Base-by-base conservation (phyloP, 2,113 vertebrate genomes). In the Tiliqua scincoides region DNA sequence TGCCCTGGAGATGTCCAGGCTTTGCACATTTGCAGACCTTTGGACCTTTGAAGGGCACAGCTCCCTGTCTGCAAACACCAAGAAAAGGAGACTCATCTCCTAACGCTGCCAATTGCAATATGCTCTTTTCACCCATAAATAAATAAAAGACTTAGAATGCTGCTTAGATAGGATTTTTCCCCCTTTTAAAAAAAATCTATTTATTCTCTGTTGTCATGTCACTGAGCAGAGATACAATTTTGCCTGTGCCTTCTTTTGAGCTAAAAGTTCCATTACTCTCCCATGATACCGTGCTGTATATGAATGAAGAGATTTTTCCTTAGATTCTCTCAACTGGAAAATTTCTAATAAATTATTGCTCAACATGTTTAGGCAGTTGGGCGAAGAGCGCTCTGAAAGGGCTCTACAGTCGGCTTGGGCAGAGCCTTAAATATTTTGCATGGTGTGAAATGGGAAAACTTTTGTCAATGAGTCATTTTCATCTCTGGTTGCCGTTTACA, bases 291-390 rank as follows among this genome's bases (percentile, higher is more conserved):
- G 20, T 71, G 82, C 83, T 68, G 35, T 75, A 87, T 85, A 72
- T 59, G 81, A 65, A 79, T 74, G 70, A 89, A 90, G 17, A 85
- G 27, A 61, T 86, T 93, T 91, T 61, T 68, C 40, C 65, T 32
- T 77, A 92, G 18, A n/a, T 37, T 37, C 52, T 90, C 91, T 32
- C 32, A 18, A 59, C 25, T 72, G 27, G 6, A 4, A 88, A 57
- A 77, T 87, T 86, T 71, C n/a, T 85, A 79, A 37, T 78, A 82
- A 93, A 79, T 90, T 88, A 88, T 86, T 93, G 88, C 67, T 88
- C 90, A 89, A 82, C 92, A 83, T 85, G 71, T 59, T 90, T 70
- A 63, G 79, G 43, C 52, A 82, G 82, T 81, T 85, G 75, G 35
- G 84, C 67, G 8, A 4, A 48, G 79, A 37, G 17, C 52, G 2